Conservation (phyloP, 1,140 invertebrate genomes). For the Papilio polytes region DNA sequence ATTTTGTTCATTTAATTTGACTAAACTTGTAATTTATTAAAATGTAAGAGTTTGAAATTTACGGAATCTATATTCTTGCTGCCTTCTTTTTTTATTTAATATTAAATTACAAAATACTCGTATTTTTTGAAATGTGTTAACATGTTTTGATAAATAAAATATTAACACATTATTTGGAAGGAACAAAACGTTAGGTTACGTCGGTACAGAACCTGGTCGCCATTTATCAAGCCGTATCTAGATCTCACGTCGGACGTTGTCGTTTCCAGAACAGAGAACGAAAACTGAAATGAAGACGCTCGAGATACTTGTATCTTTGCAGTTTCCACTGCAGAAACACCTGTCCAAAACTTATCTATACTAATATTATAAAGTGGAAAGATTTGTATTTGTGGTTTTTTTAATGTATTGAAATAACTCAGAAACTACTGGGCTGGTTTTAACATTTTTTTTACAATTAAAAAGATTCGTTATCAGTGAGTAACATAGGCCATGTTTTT, state of each 20-base stretch:
- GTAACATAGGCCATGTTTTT: no score
- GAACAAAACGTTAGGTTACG: neutral
- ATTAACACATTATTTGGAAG: neutral
- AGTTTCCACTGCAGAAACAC: neutral
- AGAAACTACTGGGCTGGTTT: no score
- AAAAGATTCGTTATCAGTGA: no score
- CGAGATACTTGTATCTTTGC: neutral
- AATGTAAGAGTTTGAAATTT: no score
- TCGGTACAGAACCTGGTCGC: neutral
- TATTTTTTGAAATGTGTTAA: neutral
- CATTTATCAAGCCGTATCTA: slow-evolving; percentile 6
- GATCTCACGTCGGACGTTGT: slow-evolving; percentile 12
- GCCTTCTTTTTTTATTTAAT: no score
- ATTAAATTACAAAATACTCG: no score
- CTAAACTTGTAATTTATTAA: no score
- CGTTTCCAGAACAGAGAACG: neutral
- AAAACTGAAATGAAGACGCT: slow-evolving; percentile 18
- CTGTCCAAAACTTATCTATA: neutral
- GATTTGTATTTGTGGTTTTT: no score
- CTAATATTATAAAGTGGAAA: neutral
- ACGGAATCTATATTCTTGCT: no score
- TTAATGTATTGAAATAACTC: no score
- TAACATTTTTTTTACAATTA: no score
- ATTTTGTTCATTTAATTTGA: no score
- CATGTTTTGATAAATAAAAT: neutral